Evolutionary conservation across 1,140 invertebrate species (phyloP).

Genomic region (Drosophila bipectinata): DNA sequence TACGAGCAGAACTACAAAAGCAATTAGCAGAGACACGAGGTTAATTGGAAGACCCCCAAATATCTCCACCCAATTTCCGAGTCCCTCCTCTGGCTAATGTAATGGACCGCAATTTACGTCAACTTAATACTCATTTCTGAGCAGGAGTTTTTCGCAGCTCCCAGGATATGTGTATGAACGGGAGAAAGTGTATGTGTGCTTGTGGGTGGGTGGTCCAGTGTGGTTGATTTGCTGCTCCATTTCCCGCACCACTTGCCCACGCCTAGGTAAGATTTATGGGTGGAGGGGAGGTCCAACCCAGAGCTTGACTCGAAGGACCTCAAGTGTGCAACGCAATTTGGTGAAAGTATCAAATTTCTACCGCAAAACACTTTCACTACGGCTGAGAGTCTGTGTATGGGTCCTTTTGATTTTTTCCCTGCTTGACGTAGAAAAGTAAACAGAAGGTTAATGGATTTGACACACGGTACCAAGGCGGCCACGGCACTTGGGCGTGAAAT

Average conservation of each 20-base stretch:
- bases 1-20: conserved; percentile 38
- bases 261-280: conserved; percentile 76
- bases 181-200: background rate
- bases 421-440: conserved; percentile 82
- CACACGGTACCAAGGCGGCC: conserved; percentile 68
- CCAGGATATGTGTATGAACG: conserved; percentile 15
- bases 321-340: conserved; percentile 81
- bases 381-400: background rate
- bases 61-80: background rate
- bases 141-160: conserved; percentile 16
- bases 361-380: conserved; percentile 44
- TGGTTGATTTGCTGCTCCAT: conserved; percentile 69
- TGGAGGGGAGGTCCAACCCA: conserved; percentile 42
- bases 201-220: conserved; percentile 29
- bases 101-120: conserved; percentile 83
- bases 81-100: conserved; percentile 65
- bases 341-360: conserved; percentile 81
- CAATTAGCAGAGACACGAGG: conserved; percentile 65
- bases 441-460: conserved; percentile 84
- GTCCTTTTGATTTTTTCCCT: conserved; percentile 52
- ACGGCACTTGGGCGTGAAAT: conserved; percentile 78
- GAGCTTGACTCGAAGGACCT: conserved; percentile 51
- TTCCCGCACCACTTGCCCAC: conserved; percentile 44
- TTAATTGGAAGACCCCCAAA: conserved; percentile 57
- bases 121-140: conserved; percentile 78